Evolutionary conservation across 37 sponge, comb jelly and placozoan genomes (phyloP), one percentile per base, ranked within the genome.

Genomic region (Ianthella basta): DNA sequence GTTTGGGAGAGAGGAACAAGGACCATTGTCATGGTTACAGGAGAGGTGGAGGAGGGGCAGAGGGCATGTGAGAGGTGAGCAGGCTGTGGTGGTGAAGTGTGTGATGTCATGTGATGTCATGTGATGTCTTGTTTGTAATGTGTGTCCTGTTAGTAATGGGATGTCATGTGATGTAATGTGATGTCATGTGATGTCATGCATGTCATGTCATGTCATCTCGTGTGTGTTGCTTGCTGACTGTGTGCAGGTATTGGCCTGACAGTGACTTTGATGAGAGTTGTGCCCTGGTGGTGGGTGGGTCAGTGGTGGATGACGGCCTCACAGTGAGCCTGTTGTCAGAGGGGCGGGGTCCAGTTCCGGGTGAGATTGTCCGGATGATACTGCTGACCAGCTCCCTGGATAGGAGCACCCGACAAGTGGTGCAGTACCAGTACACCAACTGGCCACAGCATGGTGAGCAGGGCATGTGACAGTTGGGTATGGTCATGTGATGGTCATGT

Each of bases 1-100:
- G 39, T 90, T 24, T 90, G 91, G 91, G 91, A 90, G 64, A 65
- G 83, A 36, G n/a, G 87, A 4, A 69, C 83, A 66, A 36, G 40
- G 15, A 82, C 60, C 39, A 61, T 86, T 13, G 67, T 86, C 6
- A 75, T 86, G 32, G 34, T 90, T 21, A 60, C 75, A 6, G 55
- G 29, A 23, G 80, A 81, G 33, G 59, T 29, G 15, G 91, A 86
- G 44, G 86, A 32, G 53, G 84, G 59, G 73, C 32, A 32, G 38
- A 38, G 18, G 18, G 39, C 36, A 20, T 72, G 40, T 72, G 73
- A 72, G 36, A 15, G 39, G 73, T 72, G 37, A 37, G 59, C 59
- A 57, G 18, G 15, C 59, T n/a, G n/a, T n/a, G n/a, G n/a, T n/a
- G n/a, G n/a, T n/a, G n/a, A n/a, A n/a, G n/a, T n/a, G n/a, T n/a